Evolutionary conservation across 2,797 vertebrate genomes (phyloP).

Genomic region (Labeo calbasu): DNA sequence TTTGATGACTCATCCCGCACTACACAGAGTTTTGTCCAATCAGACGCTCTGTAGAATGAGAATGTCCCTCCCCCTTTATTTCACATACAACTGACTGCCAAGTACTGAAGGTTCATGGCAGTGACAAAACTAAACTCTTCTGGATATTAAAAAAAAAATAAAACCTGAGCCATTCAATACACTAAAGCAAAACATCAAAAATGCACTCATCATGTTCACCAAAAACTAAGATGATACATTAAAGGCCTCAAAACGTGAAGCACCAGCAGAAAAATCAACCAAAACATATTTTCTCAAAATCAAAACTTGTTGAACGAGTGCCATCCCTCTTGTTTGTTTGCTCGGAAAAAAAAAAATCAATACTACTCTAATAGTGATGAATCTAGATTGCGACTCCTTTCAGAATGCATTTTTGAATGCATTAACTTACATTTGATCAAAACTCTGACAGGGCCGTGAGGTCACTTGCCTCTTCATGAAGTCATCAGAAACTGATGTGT

Average conservation of each 20-base stretch:
- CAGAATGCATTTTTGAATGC: neutral
- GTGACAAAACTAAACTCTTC: neutral
- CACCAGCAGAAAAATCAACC: neutral
- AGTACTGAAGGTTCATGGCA: neutral
- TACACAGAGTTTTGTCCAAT: neutral
- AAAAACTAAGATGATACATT: neutral
- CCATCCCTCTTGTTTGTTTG: neutral
- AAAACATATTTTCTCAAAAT: neutral
- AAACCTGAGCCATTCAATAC: neutral
- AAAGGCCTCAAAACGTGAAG: neutral
- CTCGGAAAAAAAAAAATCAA: neutral
- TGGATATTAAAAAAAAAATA: neutral
- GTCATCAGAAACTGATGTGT: constrained; percentile 20
- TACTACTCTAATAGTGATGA: neutral
- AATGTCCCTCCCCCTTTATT: neutral
- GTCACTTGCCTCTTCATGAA: constrained; percentile 14
- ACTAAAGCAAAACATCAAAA: neutral
- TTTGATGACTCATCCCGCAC: neutral
- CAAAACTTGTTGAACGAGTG: neutral
- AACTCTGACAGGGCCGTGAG: neutral
- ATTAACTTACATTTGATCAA: constrained; percentile 1
- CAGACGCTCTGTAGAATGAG: neutral
- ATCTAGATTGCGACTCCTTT: neutral
- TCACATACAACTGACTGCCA: neutral
- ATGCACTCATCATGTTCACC: neutral